Percentiles rank a stretch among this genome's conserved stretches.
These are phyloP conservation scores for Ovis canadensis DNA, from an alignment of 2,113 vertebrate genomes.

Conservation along the genomic window DNA sequence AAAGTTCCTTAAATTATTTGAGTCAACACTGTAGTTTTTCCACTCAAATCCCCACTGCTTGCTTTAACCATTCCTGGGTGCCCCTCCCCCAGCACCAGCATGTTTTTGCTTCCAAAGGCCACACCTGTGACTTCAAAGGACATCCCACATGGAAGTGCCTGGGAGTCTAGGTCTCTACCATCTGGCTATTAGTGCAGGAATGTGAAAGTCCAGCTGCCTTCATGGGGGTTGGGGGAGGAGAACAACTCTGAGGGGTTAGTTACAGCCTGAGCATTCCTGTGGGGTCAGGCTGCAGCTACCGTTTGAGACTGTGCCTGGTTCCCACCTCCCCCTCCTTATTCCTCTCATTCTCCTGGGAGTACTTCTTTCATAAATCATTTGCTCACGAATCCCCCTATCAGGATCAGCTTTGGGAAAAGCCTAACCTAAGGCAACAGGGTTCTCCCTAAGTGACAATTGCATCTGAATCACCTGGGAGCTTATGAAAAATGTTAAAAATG, in stretches of 20 bases:
- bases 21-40: not conserved
- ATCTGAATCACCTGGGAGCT: not conserved
- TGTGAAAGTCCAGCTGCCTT: not conserved
- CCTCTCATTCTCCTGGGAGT: not conserved
- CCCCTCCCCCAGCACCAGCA: not conserved
- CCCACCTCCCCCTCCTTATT: not conserved
- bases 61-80: not conserved
- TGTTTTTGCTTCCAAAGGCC: conserved; percentile 12
- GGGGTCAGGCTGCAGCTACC: not conserved
- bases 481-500: conserved; percentile 11
- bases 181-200: not conserved
- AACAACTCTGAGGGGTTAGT: not conserved
- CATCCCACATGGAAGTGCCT: not conserved
- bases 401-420: not conserved
- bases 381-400: not conserved
- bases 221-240: not conserved
- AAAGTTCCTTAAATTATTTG: not conserved
- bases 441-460: not conserved
- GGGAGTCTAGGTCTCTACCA: not conserved
- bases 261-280: not conserved
- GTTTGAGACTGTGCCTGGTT: not conserved
- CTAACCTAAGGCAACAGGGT: not conserved
- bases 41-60: not conserved
- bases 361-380: conserved; percentile 13
- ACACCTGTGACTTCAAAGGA: not conserved